Evolutionary conservation across 2,888 invertebrate species (phyloP).

Genomic region (Ormyrus thymus): DNA sequence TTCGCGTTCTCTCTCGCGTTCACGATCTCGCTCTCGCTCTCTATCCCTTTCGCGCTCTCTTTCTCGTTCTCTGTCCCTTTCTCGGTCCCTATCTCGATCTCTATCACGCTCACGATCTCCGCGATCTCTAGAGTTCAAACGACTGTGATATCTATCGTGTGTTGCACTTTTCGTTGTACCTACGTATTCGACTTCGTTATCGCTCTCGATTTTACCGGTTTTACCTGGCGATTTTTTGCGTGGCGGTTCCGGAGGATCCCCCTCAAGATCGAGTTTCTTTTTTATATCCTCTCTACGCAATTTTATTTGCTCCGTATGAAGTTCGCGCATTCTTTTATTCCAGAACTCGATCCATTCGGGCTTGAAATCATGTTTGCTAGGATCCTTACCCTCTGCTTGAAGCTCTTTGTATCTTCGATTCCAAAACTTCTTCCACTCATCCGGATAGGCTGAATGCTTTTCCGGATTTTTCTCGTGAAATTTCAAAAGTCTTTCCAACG

Average conservation of each 20-base stretch:
- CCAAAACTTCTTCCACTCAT: constrained; percentile 95
- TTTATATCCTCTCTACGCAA: constrained; percentile 82
- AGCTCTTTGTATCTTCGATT: constrained; percentile 88
- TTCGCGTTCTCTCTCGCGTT: constrained; percentile 45
- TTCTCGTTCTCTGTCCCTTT: constrained; percentile 41
- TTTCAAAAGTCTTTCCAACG: constrained; percentile 81
- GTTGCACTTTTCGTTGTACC: constrained; percentile 63
- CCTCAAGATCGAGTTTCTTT: constrained; percentile 77
- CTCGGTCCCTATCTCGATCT: constrained; percentile 42
- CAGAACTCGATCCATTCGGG: constrained; percentile 93
- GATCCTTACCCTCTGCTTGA: constrained; percentile 84
- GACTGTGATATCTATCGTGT: constrained; percentile 22
- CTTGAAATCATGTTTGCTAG: constrained; percentile 88
- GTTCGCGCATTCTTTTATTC: constrained; percentile 87
- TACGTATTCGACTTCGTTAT: constrained; percentile 73
- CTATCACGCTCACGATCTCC: constrained; percentile 43
- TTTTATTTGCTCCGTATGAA: constrained; percentile 83
- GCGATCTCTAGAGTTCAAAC: constrained; percentile 26
- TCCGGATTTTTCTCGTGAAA: constrained; percentile 91
- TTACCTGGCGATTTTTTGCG: not conserved
- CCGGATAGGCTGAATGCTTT: constrained; percentile 90
- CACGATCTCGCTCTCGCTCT: constrained; percentile 38
- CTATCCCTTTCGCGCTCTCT: constrained; percentile 42
- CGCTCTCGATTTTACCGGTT: constrained; percentile 63
- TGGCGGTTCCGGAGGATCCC: constrained; percentile 69